Conservation (phyloP, 2,797 vertebrate species). For the Cossypha caffra region DNA sequence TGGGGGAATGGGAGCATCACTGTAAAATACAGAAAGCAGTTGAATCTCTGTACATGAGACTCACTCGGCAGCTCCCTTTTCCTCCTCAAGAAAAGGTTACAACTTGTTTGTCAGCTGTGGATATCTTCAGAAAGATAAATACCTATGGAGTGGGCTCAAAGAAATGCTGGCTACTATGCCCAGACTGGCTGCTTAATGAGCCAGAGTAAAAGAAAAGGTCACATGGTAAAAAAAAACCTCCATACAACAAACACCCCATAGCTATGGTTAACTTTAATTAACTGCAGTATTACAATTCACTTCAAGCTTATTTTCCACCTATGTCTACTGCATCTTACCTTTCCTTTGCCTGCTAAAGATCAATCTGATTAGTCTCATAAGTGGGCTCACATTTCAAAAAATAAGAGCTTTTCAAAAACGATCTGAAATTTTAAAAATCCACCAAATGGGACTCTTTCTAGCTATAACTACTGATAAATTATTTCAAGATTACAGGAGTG, state of each 20-base stretch:
- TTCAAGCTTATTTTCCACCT: slow-evolving; percentile 65
- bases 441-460: background rate
- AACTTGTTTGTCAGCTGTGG: slow-evolving; percentile 33
- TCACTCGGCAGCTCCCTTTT: background rate
- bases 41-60: background rate
- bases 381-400: background rate
- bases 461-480: slow-evolving; percentile 9
- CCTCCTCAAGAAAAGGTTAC: background rate
- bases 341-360: slow-evolving; percentile 37
- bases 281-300: slow-evolving; percentile 70
- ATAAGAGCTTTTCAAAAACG: background rate
- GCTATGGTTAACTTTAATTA: slow-evolving; percentile 79
- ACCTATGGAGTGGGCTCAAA: slow-evolving; percentile 52
- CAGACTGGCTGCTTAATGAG: slow-evolving; percentile 59
- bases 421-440: background rate
- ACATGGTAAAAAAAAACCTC: slow-evolving; percentile 60
- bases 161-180: slow-evolving; percentile 48
- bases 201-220: slow-evolving; percentile 69
- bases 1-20: background rate
- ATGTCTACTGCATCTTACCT: slow-evolving; percentile 7
- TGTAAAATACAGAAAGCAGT: background rate
- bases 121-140: slow-evolving; percentile 38
- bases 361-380: background rate
- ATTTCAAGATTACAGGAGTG: background rate
- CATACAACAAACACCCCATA: slow-evolving; percentile 65